Percentiles rank a stretch among this genome's conserved stretches.
These are phyloP conservation scores for Incurvaria masculella DNA, from an alignment of 2,888 invertebrate genomes.

Conservation along the genomic window DNA sequence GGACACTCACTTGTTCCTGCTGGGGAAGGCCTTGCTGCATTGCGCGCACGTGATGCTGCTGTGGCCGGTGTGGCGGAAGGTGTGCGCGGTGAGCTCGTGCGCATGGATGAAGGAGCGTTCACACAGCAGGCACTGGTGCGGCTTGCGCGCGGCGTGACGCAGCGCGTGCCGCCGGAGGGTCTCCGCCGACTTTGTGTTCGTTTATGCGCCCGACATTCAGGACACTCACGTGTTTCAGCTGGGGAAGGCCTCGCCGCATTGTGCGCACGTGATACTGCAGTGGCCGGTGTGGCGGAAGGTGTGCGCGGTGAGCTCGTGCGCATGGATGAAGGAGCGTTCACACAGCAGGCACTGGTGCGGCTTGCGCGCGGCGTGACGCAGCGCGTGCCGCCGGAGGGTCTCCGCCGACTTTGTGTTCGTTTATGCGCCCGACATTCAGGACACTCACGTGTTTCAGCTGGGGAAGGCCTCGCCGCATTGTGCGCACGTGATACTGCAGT, in stretches of 20 bases:
- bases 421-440: background rate
- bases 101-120: slow-evolving; percentile 81
- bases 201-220: too few relatives aligned
- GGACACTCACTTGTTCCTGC: slow-evolving; percentile 24
- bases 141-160: slow-evolving; percentile 55
- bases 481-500: slow-evolving; percentile 64
- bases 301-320: slow-evolving; percentile 75
- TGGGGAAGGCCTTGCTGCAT: slow-evolving; percentile 32
- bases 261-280: slow-evolving; percentile 62
- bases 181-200: slow-evolving; percentile 81
- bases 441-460: slow-evolving; percentile 25
- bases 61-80: slow-evolving; percentile 72
- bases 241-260: slow-evolving; percentile 34
- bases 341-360: slow-evolving; percentile 63
- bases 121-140: slow-evolving; percentile 62
- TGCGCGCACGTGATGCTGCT: slow-evolving; percentile 63
- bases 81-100: slow-evolving; percentile 73
- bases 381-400: slow-evolving; percentile 72
- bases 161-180: slow-evolving; percentile 74
- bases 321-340: slow-evolving; percentile 79
- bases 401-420: slow-evolving; percentile 72
- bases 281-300: slow-evolving; percentile 72
- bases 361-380: slow-evolving; percentile 57
- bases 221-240: slow-evolving; percentile 25
- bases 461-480: slow-evolving; percentile 35